These are phyloP conservation scores for Hylomyscus alleni DNA, from an alignment of 2,797 vertebrate species.

Conservation along the genomic window DNA sequence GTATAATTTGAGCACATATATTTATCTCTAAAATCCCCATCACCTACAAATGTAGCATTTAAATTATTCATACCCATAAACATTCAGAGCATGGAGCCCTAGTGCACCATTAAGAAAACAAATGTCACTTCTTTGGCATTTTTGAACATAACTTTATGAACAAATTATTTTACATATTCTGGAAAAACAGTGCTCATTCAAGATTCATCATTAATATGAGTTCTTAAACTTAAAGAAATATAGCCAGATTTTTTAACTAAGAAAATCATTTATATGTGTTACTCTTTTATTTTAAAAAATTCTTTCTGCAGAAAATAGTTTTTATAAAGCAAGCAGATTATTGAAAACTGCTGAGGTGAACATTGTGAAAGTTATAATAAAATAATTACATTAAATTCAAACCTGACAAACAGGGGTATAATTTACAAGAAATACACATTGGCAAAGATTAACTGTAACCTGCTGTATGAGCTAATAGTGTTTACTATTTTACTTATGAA, in stretches of 20 bases:
- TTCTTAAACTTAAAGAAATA: slow-evolving; percentile 41
- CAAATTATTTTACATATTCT: slow-evolving; percentile 55
- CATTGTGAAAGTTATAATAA: neutral
- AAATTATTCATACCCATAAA: slow-evolving; percentile 72
- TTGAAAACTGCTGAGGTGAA: slow-evolving; percentile 12
- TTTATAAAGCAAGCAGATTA: slow-evolving; percentile 36
- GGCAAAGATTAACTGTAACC: neutral
- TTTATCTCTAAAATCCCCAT: slow-evolving; percentile 61
- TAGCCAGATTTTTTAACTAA: neutral
- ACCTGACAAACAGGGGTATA: neutral
- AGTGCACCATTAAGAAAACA: slow-evolving; percentile 57
- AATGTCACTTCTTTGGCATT: slow-evolving; percentile 40
- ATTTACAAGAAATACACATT: neutral
- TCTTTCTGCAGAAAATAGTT: neutral
- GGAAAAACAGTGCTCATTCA: slow-evolving; percentile 38
- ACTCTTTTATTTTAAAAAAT: neutral
- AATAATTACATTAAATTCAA: neutral
- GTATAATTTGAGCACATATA: slow-evolving; percentile 16
- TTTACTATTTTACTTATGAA: neutral
- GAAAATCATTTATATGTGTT: neutral
- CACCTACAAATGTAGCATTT: slow-evolving; percentile 50
- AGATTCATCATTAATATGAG: slow-evolving; percentile 36
- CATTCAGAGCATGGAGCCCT: slow-evolving; percentile 44
- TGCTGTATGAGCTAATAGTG: neutral
- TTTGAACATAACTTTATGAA: slow-evolving; percentile 56